Base-by-base conservation (phyloP, 2,113 vertebrate species). In the Trogon surrucura region DNA sequence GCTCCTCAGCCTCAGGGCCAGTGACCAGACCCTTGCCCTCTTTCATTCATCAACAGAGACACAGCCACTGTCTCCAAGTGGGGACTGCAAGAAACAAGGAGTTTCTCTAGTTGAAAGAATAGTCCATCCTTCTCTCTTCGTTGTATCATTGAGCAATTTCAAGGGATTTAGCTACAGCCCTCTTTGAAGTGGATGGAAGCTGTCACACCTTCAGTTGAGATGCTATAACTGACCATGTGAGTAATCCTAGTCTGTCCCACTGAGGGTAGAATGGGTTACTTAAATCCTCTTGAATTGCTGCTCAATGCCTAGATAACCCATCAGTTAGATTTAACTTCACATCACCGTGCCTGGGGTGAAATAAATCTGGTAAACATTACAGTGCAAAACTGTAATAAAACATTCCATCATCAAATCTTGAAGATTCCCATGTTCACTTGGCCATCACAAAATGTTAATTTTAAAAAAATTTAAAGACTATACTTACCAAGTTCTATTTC, bases 401-500 rank as follows among this genome's bases (percentile, higher is more conserved):
- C 80, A 44, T 51, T 48, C 29, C 11, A 53, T 26, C 6, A 30
- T 53, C 69, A 72, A 45, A 60, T 54, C 15, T n/a, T 61, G 62
- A 77, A 89, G 53, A 56, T 30, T 3, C 3, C 4, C 2, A 2
- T 47, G 5, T 78, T 86, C 4, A 0, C 16, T 67, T 60, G 18
- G 7, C 19, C 16, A 71, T 3, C 38, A 77, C 9, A 60, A 80
- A 78, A 80, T 10, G 4, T 25, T 74, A 56, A 57, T 81, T 86
- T 62, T 38, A 85, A 71, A 89, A 30, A 5, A 81, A 54, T 84
- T 54, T 71, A 54, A 84, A 79, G 10, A 22, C 30, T 17, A 2
- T 81, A 92, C 97, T 97, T 97, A 98, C 98, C 98, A 8, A 98
- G 93, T 44, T 97, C 95, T 23, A 96, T 96, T 85, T 97, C 87